Base-by-base conservation (phyloP, 2,888 invertebrate species). In the Amaurobius ferox region DNA sequence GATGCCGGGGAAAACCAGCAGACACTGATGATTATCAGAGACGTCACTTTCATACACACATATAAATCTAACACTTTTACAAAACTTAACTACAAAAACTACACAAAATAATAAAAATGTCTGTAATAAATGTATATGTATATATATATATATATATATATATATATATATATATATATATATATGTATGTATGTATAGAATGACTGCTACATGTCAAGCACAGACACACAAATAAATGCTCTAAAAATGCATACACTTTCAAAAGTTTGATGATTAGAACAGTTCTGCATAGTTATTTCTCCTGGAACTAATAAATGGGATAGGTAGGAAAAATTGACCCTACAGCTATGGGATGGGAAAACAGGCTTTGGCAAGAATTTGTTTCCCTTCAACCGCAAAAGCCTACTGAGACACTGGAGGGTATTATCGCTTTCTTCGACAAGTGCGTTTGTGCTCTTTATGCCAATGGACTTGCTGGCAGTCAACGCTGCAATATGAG, bases 381-480 rank as follows among this genome's bases (percentile, higher is more conserved):
- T 66, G 72, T 55, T 74, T 79, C 86, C 74, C 73, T 79, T 67
- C 40, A 79, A 79, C 68, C 78, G 55, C 72, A 73, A 62, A 30
- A 80, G 55, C 44, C 26, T 71, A 40, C 16, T 30, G 61, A 44
- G 30, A 71, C 39, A 19, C n/a, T 66, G 71, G 71, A 72, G 64
- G 62, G n/a, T 39, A 79, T 86, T 87, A 85, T 64, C 88, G 88
- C 90, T 95, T 95, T 90, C 95, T 93, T 81, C 95, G 92, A 90
- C 96, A 96, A 16, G 94, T 94, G 89, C 94, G 93, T 91, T 95
- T 95, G 91, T 96, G 96, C 90, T 95, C 95, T 70, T 94, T 94
- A 90, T 95, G 94, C 95, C 95, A 96, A 90, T 96, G 95, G 61
- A 94, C 93, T 90, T 96, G 95, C 90, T 96, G 96, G 90, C 97